Conservation (phyloP, 2,888 invertebrate species). For the Trachelus tabidus region DNA sequence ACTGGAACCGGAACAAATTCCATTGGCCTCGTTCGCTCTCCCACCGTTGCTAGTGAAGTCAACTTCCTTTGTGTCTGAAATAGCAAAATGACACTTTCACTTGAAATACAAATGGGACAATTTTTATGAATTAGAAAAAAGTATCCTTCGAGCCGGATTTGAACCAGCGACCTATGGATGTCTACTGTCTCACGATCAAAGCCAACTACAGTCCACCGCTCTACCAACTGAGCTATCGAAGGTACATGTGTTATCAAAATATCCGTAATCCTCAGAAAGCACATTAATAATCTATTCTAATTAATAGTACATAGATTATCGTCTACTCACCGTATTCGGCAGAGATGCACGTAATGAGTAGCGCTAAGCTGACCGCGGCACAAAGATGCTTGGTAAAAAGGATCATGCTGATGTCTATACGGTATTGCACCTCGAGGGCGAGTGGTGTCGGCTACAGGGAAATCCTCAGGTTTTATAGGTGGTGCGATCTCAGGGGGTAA, state of each 20-base stretch:
- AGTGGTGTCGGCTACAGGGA: conserved; percentile 30
- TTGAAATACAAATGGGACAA: not conserved
- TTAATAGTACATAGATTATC: not conserved
- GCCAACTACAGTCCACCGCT: conserved; percentile 66
- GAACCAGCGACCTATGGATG: conserved; percentile 66
- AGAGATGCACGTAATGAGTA: conserved; percentile 28
- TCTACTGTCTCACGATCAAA: conserved; percentile 19
- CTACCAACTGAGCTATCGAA: conserved; percentile 67
- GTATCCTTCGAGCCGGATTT: conserved; percentile 63
- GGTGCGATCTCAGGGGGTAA: conserved; percentile 15
- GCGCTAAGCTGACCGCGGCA: conserved; percentile 30
- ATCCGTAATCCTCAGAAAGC: not conserved
- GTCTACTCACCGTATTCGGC: conserved; percentile 50
- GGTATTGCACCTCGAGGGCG: conserved; percentile 26
- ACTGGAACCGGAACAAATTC: conserved; percentile 44
- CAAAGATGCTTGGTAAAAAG: conserved; percentile 20
- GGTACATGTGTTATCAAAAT: conserved; percentile 27
- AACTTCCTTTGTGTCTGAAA: conserved; percentile 32
- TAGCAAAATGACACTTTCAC: not conserved
- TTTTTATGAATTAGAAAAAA: not conserved
- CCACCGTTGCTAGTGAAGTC: conserved; percentile 19
- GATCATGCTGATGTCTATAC: conserved; percentile 17
- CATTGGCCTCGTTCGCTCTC: conserved; percentile 27
- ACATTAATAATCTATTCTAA: not conserved
- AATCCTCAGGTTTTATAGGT: conserved; percentile 38